Evolutionary conservation across 1,140 invertebrate genomes (phyloP).

Genomic region (Zaprionus kolodkinae): DNA sequence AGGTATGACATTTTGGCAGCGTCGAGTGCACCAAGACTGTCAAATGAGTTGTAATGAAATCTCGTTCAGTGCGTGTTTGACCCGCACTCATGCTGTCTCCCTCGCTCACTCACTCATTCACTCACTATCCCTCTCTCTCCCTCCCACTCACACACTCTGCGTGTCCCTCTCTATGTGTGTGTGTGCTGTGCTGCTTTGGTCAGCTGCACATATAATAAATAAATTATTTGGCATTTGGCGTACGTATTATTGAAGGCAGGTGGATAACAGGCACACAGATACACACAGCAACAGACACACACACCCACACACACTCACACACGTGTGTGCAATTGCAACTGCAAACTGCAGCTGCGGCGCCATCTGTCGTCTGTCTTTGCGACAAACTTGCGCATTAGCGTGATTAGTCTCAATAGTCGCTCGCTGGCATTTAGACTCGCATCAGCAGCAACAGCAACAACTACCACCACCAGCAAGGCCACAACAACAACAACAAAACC

Average conservation of each 20-base stretch:
- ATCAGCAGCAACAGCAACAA: slow-evolving; percentile 20
- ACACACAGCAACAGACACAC: slow-evolving; percentile 26
- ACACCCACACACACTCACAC: slow-evolving; percentile 21
- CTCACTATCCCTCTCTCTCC: background rate
- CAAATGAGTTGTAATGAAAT: slow-evolving; percentile 83
- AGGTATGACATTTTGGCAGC: slow-evolving; percentile 82
- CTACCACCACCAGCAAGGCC: slow-evolving; percentile 1
- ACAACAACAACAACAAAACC: slow-evolving; percentile 1
- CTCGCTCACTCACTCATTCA: background rate
- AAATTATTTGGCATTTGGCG: slow-evolving; percentile 81
- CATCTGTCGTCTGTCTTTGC: slow-evolving; percentile 69
- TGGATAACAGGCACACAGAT: slow-evolving; percentile 53
- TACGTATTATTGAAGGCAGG: slow-evolving; percentile 76
- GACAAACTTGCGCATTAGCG: slow-evolving; percentile 73
- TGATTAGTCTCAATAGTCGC: slow-evolving; percentile 75
- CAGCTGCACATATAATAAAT: slow-evolving; percentile 76
- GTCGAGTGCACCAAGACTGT: slow-evolving; percentile 81
- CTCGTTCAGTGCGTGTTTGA: slow-evolving; percentile 63
- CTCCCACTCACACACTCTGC: background rate
- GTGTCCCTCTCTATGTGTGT: slow-evolving; percentile 19
- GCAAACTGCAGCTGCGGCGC: slow-evolving; percentile 29
- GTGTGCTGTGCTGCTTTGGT: slow-evolving; percentile 49
- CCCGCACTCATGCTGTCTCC: background rate
- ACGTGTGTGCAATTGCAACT: slow-evolving; percentile 13
- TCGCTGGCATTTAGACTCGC: slow-evolving; percentile 54